Evolutionary conservation across 2,888 invertebrate genomes (phyloP).

Genomic region (Drosophila quasianomalipes): DNA sequence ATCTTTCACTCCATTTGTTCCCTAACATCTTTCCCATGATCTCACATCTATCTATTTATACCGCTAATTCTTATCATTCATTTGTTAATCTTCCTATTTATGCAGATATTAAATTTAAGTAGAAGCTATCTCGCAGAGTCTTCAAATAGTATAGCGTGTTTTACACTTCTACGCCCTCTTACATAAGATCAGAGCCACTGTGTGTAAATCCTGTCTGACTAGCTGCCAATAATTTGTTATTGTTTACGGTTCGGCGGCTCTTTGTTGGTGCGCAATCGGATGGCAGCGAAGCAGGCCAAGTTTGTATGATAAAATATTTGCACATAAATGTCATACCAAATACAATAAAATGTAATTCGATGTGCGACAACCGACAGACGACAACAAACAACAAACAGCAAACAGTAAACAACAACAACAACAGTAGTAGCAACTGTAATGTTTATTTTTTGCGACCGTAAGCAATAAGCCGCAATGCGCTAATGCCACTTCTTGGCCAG

Average conservation of each 20-base stretch:
- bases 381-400: slow-evolving; percentile 19
- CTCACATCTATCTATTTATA: not conserved
- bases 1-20: not conserved
- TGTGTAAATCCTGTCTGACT: slow-evolving; percentile 22
- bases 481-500: slow-evolving; percentile 58
- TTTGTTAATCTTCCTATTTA: not conserved
- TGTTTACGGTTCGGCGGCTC: slow-evolving; percentile 63
- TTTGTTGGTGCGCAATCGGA: slow-evolving; percentile 51
- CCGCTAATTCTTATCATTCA: not conserved
- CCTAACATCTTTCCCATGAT: not conserved
- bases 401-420: slow-evolving; percentile 29
- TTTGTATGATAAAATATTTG: slow-evolving; percentile 79
- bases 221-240: slow-evolving; percentile 50
- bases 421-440: slow-evolving; percentile 8
- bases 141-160: not conserved
- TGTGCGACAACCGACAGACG: slow-evolving; percentile 41
- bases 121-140: not conserved
- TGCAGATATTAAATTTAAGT: not conserved
- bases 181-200: slow-evolving; percentile 21
- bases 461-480: slow-evolving; percentile 78
- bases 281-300: slow-evolving; percentile 56
- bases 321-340: slow-evolving; percentile 80
- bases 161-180: not conserved
- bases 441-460: slow-evolving; percentile 51
- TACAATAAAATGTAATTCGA: slow-evolving; percentile 81